phyloP scores from a whole-genome alignment of 35 echinoderm and acorn worm genomes.

The Ptychodera flava region DNA sequence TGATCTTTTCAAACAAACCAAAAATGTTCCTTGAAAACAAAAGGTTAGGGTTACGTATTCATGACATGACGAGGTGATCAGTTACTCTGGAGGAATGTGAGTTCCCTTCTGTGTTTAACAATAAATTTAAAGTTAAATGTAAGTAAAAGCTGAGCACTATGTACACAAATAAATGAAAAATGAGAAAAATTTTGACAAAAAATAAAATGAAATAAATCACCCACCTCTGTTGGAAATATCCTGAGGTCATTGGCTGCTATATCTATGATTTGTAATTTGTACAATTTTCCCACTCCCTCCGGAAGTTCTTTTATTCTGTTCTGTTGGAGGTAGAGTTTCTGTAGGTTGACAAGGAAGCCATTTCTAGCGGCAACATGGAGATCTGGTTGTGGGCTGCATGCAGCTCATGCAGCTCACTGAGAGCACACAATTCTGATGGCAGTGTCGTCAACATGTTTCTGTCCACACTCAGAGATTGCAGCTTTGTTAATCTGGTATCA shows the following conservation, averaged over 20 bases:
- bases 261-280: slow-evolving; percentile 62
- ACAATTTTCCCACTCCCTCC: slow-evolving; percentile 73
- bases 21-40: too few species aligned
- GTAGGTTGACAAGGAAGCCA: slow-evolving; percentile 79
- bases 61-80: too few species aligned
- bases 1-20: too few species aligned
- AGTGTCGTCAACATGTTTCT: slow-evolving; percentile 73
- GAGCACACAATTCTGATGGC: slow-evolving; percentile 84
- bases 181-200: too few species aligned
- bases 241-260: slow-evolving; percentile 64
- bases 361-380: slow-evolving; percentile 55
- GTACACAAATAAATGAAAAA: too few species aligned
- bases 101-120: too few species aligned
- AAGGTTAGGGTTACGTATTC: too few species aligned
- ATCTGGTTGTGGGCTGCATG: slow-evolving; percentile 86
- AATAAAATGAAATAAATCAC: too few species aligned
- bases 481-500: slow-evolving; percentile 56
- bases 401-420: slow-evolving; percentile 73
- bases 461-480: slow-evolving; percentile 88
- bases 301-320: slow-evolving; percentile 94
- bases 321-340: slow-evolving; percentile 74
- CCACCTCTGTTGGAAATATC: slow-evolving; percentile 89
- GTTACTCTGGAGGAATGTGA: too few species aligned
- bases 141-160: too few species aligned
- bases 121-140: too few species aligned